phyloP scores from a whole-genome alignment of 2,797 vertebrate species.

The Odontamblyopus rebecca region DNA sequence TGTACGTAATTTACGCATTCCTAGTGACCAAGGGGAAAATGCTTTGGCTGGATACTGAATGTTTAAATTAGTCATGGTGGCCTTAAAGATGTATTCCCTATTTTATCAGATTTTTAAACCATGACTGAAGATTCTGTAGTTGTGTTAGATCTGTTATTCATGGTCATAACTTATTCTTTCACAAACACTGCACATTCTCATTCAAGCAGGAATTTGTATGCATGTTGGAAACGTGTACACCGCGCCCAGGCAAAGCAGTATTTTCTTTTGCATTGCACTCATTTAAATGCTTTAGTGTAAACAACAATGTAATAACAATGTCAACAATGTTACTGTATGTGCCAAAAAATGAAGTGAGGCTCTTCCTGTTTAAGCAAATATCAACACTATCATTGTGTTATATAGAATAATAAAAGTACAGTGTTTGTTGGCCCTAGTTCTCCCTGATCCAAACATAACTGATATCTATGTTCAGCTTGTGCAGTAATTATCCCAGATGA shows the following conservation, averaged over 20 bases:
- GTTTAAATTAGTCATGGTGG: background rate
- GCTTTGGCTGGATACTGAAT: background rate
- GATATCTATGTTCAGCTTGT: background rate
- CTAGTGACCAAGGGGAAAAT: background rate
- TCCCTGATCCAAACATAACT: background rate
- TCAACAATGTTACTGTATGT: too few species aligned
- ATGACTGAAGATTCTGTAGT: background rate
- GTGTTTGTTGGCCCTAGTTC: background rate
- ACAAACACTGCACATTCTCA: background rate
- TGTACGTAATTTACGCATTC: background rate
- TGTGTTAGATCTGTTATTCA: background rate
- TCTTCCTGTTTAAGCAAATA: too few species aligned
- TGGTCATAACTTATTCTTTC: background rate
- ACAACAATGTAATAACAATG: too few species aligned
- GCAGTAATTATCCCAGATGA: constrained; percentile 18
- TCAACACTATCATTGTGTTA: background rate
- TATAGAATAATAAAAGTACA: background rate
- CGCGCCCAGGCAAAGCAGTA: background rate
- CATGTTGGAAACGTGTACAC: background rate
- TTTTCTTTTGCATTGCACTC: background rate
- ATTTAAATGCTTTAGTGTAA: background rate
- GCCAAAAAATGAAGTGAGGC: too few species aligned
- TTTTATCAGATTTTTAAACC: background rate
- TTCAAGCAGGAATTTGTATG: background rate
- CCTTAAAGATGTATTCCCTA: background rate